Conservation (phyloP, 2,888 invertebrate genomes). For the Neocrepidodera transversa region DNA sequence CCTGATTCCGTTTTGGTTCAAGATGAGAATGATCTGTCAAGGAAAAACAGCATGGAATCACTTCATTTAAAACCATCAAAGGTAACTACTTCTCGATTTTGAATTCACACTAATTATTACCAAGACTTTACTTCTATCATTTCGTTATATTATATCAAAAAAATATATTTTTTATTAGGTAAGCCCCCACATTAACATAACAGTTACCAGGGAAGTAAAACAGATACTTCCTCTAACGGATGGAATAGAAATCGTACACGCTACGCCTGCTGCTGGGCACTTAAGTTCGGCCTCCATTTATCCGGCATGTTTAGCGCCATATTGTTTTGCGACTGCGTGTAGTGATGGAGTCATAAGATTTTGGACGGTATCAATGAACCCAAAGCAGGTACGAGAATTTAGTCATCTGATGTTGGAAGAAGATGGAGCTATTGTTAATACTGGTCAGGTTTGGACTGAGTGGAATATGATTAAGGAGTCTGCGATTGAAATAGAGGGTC, state of each 20-base stretch:
- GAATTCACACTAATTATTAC: too few relatives aligned
- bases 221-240: conserved; percentile 87
- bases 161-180: conserved; percentile 34
- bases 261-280: conserved; percentile 95
- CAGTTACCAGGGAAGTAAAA: conserved; percentile 91
- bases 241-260: conserved; percentile 91
- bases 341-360: conserved; percentile 91
- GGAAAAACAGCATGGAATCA: conserved; percentile 59
- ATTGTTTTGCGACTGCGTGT: conserved; percentile 94
- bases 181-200: conserved; percentile 80
- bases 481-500: conserved; percentile 71
- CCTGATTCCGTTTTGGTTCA: conserved; percentile 86
- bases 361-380: conserved; percentile 68
- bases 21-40: conserved; percentile 74
- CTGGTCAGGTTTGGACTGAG: conserved; percentile 58
- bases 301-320: conserved; percentile 98
- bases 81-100: too few relatives aligned
- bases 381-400: conserved; percentile 48
- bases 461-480: conserved; percentile 65
- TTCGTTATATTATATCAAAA: too few relatives aligned
- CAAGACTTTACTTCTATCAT: too few relatives aligned
- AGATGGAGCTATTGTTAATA: conserved; percentile 55
- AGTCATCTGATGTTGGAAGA: conserved; percentile 55
- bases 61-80: conserved; percentile 61
- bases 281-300: conserved; percentile 97